Conservation (phyloP, 2,797 vertebrate genomes). For the Distichodus sexfasciatus region DNA sequence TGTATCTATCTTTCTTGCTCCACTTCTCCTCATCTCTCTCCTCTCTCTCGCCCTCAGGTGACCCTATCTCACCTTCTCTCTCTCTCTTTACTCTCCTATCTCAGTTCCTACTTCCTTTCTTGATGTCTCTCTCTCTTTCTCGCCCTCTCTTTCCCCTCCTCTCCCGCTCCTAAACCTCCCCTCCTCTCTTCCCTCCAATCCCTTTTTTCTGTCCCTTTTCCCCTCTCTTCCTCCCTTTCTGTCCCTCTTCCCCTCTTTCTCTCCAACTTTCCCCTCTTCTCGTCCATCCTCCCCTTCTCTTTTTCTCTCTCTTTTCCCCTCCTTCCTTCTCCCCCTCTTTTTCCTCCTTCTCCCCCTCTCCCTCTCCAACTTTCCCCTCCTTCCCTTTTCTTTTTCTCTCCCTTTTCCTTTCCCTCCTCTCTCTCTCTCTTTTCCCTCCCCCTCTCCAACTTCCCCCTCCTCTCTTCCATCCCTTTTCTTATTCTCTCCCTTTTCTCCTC, state of each 20-base stretch:
- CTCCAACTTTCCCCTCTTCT: neutral
- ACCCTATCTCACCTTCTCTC: neutral
- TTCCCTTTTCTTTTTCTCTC: neutral
- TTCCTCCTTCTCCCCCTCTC: neutral
- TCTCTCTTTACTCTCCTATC: neutral
- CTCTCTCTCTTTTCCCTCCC: constrained; percentile 23
- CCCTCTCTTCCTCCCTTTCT: neutral
- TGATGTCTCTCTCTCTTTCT: constrained; percentile 41
- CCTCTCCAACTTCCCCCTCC: neutral
- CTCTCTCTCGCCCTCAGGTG: neutral
- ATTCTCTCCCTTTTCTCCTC: neutral
- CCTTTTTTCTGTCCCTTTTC: neutral
- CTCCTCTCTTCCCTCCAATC: constrained; percentile 41
- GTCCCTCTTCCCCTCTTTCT: neutral
- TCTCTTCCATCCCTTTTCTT: constrained; percentile 15
- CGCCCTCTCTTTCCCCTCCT: constrained; percentile 4
- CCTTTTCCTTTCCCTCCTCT: too few species aligned
- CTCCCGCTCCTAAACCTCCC: constrained; percentile 32
- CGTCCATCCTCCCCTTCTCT: neutral
- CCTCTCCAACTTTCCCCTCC: neutral
- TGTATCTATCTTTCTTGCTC: neutral
- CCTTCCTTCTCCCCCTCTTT: too few species aligned
- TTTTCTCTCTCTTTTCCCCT: neutral
- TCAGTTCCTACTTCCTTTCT: neutral
- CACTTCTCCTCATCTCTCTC: neutral